Evolutionary conservation across 2,888 invertebrate species (phyloP).

Genomic region (Eupithecia vulgata): DNA sequence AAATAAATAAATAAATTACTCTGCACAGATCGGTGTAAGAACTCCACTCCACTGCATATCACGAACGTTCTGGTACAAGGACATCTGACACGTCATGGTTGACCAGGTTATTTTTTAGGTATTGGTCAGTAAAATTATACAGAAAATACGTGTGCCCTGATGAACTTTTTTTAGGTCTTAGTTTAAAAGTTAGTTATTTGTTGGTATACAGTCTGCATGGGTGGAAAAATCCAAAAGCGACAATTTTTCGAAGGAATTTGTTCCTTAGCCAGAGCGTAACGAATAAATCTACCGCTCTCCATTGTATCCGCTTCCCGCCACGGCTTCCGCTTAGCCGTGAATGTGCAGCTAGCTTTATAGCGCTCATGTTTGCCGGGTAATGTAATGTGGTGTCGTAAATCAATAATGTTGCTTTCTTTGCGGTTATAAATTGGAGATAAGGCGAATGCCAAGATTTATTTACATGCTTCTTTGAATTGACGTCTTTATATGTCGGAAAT

Average conservation of each 20-base stretch:
- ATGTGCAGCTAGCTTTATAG: conserved; percentile 41
- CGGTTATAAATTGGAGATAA: conserved; percentile 28
- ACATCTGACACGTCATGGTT: no score
- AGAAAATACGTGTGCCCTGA: no score
- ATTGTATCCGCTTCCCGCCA: conserved; percentile 35
- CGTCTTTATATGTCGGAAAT: neutral
- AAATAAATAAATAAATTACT: no score
- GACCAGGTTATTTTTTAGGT: neutral
- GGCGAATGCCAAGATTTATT: conserved; percentile 18
- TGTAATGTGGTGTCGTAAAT: conserved; percentile 36
- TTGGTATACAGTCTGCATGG: neutral
- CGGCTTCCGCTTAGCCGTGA: conserved; percentile 34
- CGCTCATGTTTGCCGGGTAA: conserved; percentile 31
- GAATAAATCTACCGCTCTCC: conserved; percentile 45
- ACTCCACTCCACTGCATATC: no score
- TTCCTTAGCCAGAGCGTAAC: conserved; percentile 34
- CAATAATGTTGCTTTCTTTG: conserved; percentile 35
- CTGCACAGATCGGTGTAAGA: no score
- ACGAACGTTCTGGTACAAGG: no score
- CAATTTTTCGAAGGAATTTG: conserved; percentile 14
- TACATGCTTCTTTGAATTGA: conserved; percentile 5
- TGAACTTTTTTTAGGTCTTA: neutral
- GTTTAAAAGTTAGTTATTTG: neutral
- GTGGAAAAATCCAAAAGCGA: neutral
- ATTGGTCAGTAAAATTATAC: neutral